These are phyloP conservation scores for Indicator maculatus DNA, from an alignment of 2,113 vertebrate genomes.

Conservation along the genomic window DNA sequence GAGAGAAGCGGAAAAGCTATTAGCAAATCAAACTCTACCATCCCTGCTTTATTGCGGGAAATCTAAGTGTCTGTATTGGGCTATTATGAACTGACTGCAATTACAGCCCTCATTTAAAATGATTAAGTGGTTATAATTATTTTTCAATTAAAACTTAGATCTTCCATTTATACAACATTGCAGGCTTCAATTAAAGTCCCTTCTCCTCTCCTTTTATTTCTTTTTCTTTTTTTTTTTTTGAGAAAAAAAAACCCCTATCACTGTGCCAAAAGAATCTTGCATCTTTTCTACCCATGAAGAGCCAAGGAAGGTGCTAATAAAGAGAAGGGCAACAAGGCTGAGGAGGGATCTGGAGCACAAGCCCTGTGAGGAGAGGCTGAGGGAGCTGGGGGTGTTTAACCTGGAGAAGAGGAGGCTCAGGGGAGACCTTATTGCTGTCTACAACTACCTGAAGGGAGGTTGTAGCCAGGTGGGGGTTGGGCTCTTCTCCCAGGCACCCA, in stretches of 20 bases:
- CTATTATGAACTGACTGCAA: slow-evolving; percentile 96
- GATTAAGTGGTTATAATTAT: slow-evolving; percentile 99
- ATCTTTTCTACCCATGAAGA: slow-evolving; percentile 40
- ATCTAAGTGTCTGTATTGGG: slow-evolving; percentile 90
- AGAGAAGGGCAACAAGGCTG: too few species aligned
- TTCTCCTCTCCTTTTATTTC: neutral
- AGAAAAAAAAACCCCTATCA: slow-evolving; percentile 29
- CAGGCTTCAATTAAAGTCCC: slow-evolving; percentile 83
- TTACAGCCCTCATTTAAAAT: slow-evolving; percentile 96
- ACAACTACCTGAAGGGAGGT: too few species aligned
- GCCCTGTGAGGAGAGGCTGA: too few species aligned
- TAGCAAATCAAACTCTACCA: slow-evolving; percentile 95
- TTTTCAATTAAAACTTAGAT: slow-evolving; percentile 99
- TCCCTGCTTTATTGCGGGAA: slow-evolving; percentile 95
- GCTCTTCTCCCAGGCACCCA: too few species aligned
- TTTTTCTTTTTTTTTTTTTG: neutral
- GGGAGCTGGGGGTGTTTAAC: too few species aligned
- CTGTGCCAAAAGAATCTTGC: slow-evolving; percentile 69
- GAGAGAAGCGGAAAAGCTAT: slow-evolving; percentile 94
- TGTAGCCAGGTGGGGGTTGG: too few species aligned
- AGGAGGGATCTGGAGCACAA: too few species aligned
- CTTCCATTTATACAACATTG: slow-evolving; percentile 86
- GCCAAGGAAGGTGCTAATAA: slow-evolving; percentile 29
- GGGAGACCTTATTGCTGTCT: too few species aligned
- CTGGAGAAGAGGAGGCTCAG: too few species aligned